Evolutionary conservation across 2,797 vertebrate species (phyloP).

Genomic region (Cercopithecus hamlyni): DNA sequence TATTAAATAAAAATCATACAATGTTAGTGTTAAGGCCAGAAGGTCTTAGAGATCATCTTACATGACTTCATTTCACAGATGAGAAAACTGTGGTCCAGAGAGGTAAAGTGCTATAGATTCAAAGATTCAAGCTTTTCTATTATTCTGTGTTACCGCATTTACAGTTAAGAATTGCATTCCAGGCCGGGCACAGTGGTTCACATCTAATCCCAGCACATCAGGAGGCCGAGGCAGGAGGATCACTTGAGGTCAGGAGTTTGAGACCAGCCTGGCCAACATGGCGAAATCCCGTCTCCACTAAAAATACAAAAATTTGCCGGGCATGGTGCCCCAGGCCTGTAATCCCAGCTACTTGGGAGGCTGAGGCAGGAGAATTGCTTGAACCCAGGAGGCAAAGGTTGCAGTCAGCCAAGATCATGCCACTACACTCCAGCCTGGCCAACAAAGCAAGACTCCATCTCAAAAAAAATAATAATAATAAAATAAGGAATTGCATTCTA

Average conservation of each 20-base stretch:
- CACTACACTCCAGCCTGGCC: background rate
- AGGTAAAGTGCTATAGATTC: background rate
- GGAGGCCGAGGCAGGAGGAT: background rate
- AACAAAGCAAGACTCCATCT: background rate
- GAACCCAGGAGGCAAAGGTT: background rate
- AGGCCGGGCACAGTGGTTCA: background rate
- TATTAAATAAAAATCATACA: constrained; percentile 19
- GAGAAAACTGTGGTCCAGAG: background rate
- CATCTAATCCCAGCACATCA: background rate
- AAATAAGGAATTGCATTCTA: background rate
- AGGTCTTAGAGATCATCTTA: background rate
- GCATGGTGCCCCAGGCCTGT: background rate
- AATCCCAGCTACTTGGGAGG: background rate
- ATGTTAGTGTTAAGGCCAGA: background rate
- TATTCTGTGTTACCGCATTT: background rate
- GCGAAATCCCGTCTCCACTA: background rate
- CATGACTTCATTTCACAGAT: background rate
- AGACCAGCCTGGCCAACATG: background rate
- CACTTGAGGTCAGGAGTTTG: background rate
- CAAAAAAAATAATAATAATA: background rate
- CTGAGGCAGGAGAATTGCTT: background rate
- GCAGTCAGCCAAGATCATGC: background rate
- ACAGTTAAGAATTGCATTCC: background rate
- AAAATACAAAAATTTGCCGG: background rate
- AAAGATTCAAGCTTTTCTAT: background rate